Evolutionary conservation across 2,113 vertebrate species (phyloP).

Genomic region (Lagenorhynchus albirostris): DNA sequence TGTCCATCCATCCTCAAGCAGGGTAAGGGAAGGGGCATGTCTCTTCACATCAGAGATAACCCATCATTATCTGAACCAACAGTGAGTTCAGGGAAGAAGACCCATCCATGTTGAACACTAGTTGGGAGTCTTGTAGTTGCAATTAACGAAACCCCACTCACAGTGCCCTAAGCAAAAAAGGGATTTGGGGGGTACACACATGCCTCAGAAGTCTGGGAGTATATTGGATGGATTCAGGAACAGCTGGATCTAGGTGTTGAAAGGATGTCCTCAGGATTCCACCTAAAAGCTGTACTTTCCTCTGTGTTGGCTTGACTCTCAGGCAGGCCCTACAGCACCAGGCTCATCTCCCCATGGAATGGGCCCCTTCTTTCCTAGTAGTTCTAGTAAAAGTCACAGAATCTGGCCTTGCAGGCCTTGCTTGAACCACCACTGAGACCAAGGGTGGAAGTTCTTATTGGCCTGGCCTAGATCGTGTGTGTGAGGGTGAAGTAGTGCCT

Average conservation of each 20-base stretch:
- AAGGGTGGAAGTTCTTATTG: not conserved
- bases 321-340: not conserved
- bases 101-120: not conserved
- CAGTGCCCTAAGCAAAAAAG: not conserved
- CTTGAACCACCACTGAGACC: not conserved
- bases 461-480: not conserved
- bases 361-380: not conserved
- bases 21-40: not conserved
- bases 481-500: not conserved
- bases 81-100: not conserved
- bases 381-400: not conserved
- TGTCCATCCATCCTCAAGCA: not conserved
- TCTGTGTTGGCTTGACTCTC: not conserved
- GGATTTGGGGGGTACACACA: not conserved
- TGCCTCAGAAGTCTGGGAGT: not conserved
- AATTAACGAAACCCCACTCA: not conserved
- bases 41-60: not conserved
- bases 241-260: not conserved
- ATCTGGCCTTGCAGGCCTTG: not conserved
- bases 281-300: not conserved
- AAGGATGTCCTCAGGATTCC: not conserved
- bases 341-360: not conserved
- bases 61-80: not conserved
- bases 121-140: not conserved
- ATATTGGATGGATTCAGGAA: not conserved